These are phyloP conservation scores for Holothuria scabra DNA, from an alignment of 53 echinoderm and acorn worm genomes.

Conservation along the genomic window DNA sequence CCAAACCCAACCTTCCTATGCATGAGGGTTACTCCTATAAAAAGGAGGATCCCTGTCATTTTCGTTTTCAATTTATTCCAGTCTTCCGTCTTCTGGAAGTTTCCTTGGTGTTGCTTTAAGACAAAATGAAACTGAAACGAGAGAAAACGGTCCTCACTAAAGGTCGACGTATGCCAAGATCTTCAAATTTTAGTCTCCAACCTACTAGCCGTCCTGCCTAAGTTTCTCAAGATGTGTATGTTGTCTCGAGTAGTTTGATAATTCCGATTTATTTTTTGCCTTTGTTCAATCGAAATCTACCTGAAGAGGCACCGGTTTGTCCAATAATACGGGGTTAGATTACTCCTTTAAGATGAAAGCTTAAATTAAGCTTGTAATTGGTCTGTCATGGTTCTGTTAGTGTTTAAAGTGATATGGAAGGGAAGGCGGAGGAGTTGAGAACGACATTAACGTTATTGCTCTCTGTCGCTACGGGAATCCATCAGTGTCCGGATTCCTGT, in stretches of 20 bases:
- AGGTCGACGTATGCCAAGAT: slow-evolving; percentile 6
- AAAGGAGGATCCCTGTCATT: no score
- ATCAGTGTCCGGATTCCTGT: no score
- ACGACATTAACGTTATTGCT: no score
- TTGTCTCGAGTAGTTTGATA: neutral
- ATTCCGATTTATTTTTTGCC: neutral
- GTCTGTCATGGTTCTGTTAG: slow-evolving; percentile 33
- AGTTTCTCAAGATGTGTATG: neutral
- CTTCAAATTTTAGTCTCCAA: neutral
- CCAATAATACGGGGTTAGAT: slow-evolving; percentile 15
- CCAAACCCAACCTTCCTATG: no score
- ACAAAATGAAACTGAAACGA: slow-evolving; percentile 2
- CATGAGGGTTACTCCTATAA: no score
- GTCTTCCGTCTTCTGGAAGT: no score
- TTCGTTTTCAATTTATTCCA: no score
- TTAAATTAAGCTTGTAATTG: slow-evolving; percentile 34
- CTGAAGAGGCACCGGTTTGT: slow-evolving; percentile 9
- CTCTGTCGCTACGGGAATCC: no score
- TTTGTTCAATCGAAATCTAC: slow-evolving; percentile 18
- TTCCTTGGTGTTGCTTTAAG: no score
- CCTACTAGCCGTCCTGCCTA: neutral
- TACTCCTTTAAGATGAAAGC: slow-evolving; percentile 19
- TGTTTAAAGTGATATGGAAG: slow-evolving; percentile 1
- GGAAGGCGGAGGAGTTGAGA: no score
- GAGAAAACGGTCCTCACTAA: neutral